A percentile compares a stretch with the other conserved stretches of the same genome.
phyloP scores from a whole-genome alignment of 1,140 invertebrate genomes.

The Plectus sambesii region DNA sequence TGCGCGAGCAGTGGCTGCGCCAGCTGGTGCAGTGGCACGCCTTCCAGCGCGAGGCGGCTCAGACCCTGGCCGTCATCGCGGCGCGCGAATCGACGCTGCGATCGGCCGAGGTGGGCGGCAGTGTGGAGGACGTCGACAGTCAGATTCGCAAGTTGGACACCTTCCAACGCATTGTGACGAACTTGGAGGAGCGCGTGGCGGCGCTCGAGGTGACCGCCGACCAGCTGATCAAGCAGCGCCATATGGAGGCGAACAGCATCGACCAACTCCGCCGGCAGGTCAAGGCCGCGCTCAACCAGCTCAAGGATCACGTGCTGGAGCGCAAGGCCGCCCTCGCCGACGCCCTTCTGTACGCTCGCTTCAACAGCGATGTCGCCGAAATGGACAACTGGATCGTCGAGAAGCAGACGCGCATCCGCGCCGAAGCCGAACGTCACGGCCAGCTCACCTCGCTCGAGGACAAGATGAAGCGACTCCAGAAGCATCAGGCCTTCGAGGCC shows the following conservation, averaged over 20 bases:
- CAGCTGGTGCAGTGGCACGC: slow-evolving; percentile 86
- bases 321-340: slow-evolving; percentile 59
- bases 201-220: slow-evolving; percentile 29
- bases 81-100: too few relatives aligned
- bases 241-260: slow-evolving; percentile 50
- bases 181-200: slow-evolving; percentile 54
- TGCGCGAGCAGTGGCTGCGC: slow-evolving; percentile 76
- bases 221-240: slow-evolving; percentile 43
- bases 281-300: slow-evolving; percentile 51
- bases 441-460: slow-evolving; percentile 48
- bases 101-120: slow-evolving; percentile 46
- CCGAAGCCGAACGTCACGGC: slow-evolving; percentile 51
- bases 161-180: slow-evolving; percentile 57
- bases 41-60: slow-evolving; percentile 84
- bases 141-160: slow-evolving; percentile 56
- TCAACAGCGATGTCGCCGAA: slow-evolving; percentile 61
- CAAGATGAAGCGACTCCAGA: slow-evolving; percentile 79
- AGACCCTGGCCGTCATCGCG: slow-evolving; percentile 73
- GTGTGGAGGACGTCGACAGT: slow-evolving; percentile 70
- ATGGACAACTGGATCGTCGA: slow-evolving; percentile 77
- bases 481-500: slow-evolving; percentile 91
- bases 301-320: slow-evolving; percentile 60
- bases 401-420: slow-evolving; percentile 73
- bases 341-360: slow-evolving; percentile 71
- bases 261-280: slow-evolving; percentile 31